These are phyloP conservation scores for Cecidostiba fungosa DNA, from an alignment of 2,888 invertebrate genomes.

Conservation along the genomic window DNA sequence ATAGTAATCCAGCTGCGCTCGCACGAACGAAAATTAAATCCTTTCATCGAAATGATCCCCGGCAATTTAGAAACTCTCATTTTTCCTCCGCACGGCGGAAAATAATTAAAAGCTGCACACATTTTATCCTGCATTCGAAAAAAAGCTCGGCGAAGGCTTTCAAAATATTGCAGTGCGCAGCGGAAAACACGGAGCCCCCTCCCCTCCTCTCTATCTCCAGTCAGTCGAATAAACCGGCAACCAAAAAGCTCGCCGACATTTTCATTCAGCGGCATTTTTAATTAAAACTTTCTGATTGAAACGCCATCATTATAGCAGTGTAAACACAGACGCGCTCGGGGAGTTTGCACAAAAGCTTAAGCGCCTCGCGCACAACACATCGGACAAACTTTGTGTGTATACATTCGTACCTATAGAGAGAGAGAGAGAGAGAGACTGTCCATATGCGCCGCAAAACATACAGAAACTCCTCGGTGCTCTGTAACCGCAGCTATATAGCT, in stretches of 20 bases:
- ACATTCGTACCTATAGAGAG: background rate
- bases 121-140: background rate
- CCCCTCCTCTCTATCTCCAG: background rate
- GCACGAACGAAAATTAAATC: background rate
- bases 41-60: background rate
- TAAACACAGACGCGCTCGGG: slow-evolving; percentile 44
- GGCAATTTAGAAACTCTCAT: background rate
- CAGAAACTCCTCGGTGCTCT: slow-evolving; percentile 12
- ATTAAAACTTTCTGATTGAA: slow-evolving; percentile 60
- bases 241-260: slow-evolving; percentile 2
- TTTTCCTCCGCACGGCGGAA: background rate
- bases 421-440: background rate
- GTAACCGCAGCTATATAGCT: slow-evolving; percentile 48
- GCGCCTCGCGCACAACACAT: slow-evolving; percentile 28
- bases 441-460: slow-evolving; percentile 43
- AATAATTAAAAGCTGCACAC: slow-evolving; percentile 4
- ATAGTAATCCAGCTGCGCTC: too few relatives aligned
- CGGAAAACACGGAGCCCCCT: background rate
- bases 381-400: background rate
- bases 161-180: background rate
- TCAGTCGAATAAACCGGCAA: background rate
- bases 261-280: slow-evolving; percentile 53
- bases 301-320: slow-evolving; percentile 53
- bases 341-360: slow-evolving; percentile 57
- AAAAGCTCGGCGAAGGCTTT: background rate